Evolutionary conservation across 2,888 invertebrate genomes (phyloP).

Genomic region (Cheiracanthium punctorium): DNA sequence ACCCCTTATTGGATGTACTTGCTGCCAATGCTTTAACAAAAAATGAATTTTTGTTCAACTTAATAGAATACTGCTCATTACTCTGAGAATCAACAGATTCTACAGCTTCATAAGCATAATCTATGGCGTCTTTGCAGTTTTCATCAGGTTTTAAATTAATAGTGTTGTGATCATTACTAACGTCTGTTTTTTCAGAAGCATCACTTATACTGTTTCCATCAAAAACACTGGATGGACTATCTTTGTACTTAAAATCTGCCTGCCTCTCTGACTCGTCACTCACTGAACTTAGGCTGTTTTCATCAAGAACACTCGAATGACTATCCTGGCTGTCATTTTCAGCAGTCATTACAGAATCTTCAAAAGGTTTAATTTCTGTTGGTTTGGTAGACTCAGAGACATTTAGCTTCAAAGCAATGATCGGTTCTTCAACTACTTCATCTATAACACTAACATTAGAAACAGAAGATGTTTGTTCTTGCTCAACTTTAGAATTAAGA

Average conservation of each 20-base stretch:
- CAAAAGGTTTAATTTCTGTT: not conserved
- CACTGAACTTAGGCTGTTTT: slow-evolving; percentile 49
- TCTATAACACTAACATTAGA: not conserved
- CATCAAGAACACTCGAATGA: slow-evolving; percentile 55
- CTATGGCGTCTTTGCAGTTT: not conserved
- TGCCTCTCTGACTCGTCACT: slow-evolving; percentile 50
- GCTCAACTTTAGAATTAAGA: not conserved
- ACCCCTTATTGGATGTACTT: not conserved
- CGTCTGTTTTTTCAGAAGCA: slow-evolving; percentile 26
- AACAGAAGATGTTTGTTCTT: not conserved
- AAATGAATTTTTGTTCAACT: slow-evolving; percentile 8
- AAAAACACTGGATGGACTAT: slow-evolving; percentile 44
- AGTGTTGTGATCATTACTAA: not conserved
- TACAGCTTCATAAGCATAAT: not conserved
- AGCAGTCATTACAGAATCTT: not conserved
- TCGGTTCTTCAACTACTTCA: not conserved
- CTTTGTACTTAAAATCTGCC: slow-evolving; percentile 24
- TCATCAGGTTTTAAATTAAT: not conserved
- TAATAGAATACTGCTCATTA: not conserved
- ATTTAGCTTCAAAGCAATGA: not conserved
- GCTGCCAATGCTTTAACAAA: not conserved
- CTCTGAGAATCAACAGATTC: not conserved
- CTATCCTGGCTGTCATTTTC: slow-evolving; percentile 47
- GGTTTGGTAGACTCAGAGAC: not conserved
- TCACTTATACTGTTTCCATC: slow-evolving; percentile 53